These are phyloP conservation scores for Notarius quadriscutis DNA, from an alignment of 2,113 vertebrate genomes.

Conservation along the genomic window DNA sequence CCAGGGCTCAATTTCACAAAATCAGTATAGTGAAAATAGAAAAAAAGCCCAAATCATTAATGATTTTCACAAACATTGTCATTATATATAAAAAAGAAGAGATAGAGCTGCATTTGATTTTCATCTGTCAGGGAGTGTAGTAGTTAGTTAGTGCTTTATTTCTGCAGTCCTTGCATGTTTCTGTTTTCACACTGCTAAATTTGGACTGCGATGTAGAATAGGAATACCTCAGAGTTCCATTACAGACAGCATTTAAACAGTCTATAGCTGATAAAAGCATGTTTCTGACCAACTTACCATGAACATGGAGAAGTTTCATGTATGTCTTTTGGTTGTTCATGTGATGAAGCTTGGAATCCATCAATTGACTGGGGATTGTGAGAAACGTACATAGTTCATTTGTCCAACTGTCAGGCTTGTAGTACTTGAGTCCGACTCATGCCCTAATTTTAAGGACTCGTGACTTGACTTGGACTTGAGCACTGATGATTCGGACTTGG, in stretches of 20 bases:
- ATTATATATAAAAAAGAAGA: background rate
- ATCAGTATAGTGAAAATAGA: background rate
- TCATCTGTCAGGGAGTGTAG: background rate
- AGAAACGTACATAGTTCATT: background rate
- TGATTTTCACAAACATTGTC: background rate
- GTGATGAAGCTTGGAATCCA: background rate
- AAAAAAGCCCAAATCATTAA: too few relatives aligned
- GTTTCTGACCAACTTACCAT: background rate
- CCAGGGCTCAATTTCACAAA: background rate
- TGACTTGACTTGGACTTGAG: too few relatives aligned
- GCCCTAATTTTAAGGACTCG: too few relatives aligned
- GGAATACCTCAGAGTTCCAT: background rate
- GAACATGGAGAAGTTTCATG: background rate
- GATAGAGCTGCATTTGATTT: background rate
- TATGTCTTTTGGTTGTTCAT: background rate
- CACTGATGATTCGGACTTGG: too few relatives aligned
- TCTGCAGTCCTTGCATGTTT: background rate
- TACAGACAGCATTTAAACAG: background rate
- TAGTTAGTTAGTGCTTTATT: background rate
- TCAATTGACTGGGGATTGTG: background rate
- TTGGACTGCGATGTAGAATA: background rate
- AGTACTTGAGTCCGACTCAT: too few relatives aligned
- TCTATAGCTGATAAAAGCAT: background rate
- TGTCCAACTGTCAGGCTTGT: background rate
- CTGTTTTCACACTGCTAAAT: background rate